phyloP scores from a whole-genome alignment of 2,888 invertebrate species.

The Meta bourneti region DNA sequence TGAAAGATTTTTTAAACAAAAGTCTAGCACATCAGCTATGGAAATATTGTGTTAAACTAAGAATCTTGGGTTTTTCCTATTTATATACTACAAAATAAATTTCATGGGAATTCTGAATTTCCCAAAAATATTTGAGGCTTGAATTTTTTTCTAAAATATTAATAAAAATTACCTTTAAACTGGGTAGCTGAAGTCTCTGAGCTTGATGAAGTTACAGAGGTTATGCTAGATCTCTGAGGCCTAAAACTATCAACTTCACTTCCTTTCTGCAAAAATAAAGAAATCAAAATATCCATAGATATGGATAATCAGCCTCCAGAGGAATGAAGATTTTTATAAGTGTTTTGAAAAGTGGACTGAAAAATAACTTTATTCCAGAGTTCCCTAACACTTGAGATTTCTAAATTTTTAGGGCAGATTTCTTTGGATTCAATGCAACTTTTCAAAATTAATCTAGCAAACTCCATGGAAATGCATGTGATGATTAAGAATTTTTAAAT shows the following conservation, averaged over 20 bases:
- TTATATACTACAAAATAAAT: background rate
- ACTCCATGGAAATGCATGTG: no score
- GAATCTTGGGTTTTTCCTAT: background rate
- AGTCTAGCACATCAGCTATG: background rate
- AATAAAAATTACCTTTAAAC: constrained; percentile 66
- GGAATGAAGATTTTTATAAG: constrained; percentile 48
- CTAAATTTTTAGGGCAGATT: background rate
- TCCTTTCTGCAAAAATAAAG: constrained; percentile 68
- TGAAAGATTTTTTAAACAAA: no score
- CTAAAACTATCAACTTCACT: constrained; percentile 77
- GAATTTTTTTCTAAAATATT: background rate
- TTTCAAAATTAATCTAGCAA: background rate
- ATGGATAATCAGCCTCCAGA: background rate
- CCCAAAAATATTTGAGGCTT: background rate
- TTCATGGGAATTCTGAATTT: background rate
- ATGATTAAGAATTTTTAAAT: no score
- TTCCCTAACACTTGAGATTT: background rate
- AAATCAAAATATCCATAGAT: background rate
- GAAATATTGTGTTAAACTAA: background rate
- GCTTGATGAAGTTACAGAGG: constrained; percentile 76
- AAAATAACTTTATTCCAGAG: background rate
- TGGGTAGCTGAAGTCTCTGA: constrained; percentile 75
- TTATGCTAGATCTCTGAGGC: constrained; percentile 77
- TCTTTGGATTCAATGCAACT: background rate
- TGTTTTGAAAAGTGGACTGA: constrained; percentile 36